Conservation (phyloP, 92 coral and sea anemone species). For the Parazoanthus darwini region DNA sequence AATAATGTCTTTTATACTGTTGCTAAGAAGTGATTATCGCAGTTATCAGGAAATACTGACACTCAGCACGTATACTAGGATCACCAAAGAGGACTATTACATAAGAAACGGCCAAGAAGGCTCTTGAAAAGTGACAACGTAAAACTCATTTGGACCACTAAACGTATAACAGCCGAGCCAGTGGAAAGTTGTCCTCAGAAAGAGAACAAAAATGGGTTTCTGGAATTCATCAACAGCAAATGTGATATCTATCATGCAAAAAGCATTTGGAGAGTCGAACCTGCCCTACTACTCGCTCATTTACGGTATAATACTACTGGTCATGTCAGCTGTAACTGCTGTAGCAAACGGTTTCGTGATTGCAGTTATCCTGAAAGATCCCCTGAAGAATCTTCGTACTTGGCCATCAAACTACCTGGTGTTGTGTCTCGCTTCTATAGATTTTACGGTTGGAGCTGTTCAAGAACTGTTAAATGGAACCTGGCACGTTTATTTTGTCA, state of each 20-base stretch:
- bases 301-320: conserved; percentile 12
- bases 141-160: too few species aligned
- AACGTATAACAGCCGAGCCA: too few species aligned
- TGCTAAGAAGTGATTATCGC: too few species aligned
- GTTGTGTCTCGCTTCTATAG: conserved; percentile 20
- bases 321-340: background rate
- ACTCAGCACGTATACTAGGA: too few species aligned
- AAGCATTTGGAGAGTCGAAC: background rate
- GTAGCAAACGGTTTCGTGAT: conserved; percentile 26
- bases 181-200: too few species aligned
- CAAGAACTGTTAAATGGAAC: conserved; percentile 31
- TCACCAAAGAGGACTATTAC: too few species aligned
- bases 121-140: too few species aligned
- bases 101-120: too few species aligned
- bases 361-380: conserved; percentile 5
- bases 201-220: background rate
- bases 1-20: too few species aligned
- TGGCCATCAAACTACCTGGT: conserved; percentile 28
- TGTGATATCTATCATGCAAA: background rate
- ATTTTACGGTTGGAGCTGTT: conserved; percentile 33
- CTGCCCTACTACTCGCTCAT: background rate
- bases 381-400: conserved; percentile 25
- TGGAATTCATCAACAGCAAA: conserved; percentile 8
- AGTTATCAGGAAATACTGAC: too few species aligned
- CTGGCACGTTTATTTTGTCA: conserved; percentile 18